Evolutionary conservation across 2,113 vertebrate genomes (phyloP), one percentile per base, ranked within the genome.

Genomic region (Oryzias celebensis): DNA sequence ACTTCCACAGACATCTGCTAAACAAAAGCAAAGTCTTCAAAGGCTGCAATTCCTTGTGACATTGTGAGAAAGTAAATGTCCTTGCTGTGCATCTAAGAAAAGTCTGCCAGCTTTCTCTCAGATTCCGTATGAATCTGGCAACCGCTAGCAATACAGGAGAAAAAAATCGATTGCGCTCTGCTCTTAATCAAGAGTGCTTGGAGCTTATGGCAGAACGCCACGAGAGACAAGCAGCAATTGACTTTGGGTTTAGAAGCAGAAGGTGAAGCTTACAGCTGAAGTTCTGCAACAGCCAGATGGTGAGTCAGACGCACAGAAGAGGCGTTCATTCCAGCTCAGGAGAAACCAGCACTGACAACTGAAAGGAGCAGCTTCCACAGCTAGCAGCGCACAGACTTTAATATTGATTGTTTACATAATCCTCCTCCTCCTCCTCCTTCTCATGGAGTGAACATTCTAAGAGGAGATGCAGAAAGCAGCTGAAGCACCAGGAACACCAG

Each of bases 101-200:
- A 72, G 54, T 48, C 47, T 70, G 50, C 62, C 41, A 53, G 17
- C 49, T 71, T 68, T 61, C 48, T n/a, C 52, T 18, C 3, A 48
- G n/a, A 66, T 62, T 64, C 70, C 59, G 45, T 52, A 18, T 51
- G 68, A 28, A 36, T 58, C 41, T 53, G 68, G 62, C 76, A 71
- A 75, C 14, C 4, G 17, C 26, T 56, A 23, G 56, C 59, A 48
- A 17, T n/a, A 48, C n/a, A 48, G 47, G 47, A 48, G 22, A 71
- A 75, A 71, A 58, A 77, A 86, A 90, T 89, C 88, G 74, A 90
- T 89, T 75, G 63, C 1, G 7, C 16, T 20, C 47, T 13, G n/a
- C 47, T 82, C 65, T 85, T 85, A 89, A 89, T 85, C 75, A 85
- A 86, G 79, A 75, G 81, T 63, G 52, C 83, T 78, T 26, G 41